Base-by-base conservation (phyloP, 1,140 invertebrate genomes). In the Probaryconus sp. region DNA sequence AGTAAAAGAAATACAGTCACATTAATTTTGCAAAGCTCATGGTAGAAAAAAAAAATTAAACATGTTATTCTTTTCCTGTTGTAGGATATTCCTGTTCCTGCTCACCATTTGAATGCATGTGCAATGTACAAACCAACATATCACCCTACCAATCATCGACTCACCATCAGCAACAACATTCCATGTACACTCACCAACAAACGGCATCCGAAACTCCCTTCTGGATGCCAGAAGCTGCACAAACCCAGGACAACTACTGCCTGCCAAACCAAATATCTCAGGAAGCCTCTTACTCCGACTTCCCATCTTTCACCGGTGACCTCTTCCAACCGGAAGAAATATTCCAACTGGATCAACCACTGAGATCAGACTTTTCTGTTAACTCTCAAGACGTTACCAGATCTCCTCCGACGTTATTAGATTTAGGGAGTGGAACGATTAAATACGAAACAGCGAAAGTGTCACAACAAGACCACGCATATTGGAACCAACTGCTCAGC, bases 311-410 rank as follows among this genome's bases (percentile, higher is more conserved):
- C 40, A 86, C 89, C 0, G 89, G 90, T 5, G 92, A 94, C 71
- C 88, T 93, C n/a, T 93, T 94, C 78, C 92, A 93, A 73, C 92
- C 92, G 0, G 92, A 94, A 78, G 92, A 94, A 82, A 93, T 94
- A 38, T 94, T 94, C 78, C 92, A 94, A 80, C 78, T 94, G 26
- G 92, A 93, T 63, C 92, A 93, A 79, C 92, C 92, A 0, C 87
- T 93, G n/a, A 87, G 91, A 69, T 85, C 90, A 0, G 91, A 93
- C 56, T 92, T 90, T 50, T 50, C 81, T 0, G 24, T 76, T 1
- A 83, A 82, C 37, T 83, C 87, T 2, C 83, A 84, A 18, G 89
- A 90, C 0, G 74, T 89, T 3, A 89, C 89, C 20, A 77, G 89
- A 26, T 93, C 92, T 0, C 92, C 92, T 0, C 90, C 92, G 0